Evolutionary conservation across 2,113 vertebrate genomes (phyloP), one percentile per base, ranked within the genome.

Genomic region (Anguilla rostrata): DNA sequence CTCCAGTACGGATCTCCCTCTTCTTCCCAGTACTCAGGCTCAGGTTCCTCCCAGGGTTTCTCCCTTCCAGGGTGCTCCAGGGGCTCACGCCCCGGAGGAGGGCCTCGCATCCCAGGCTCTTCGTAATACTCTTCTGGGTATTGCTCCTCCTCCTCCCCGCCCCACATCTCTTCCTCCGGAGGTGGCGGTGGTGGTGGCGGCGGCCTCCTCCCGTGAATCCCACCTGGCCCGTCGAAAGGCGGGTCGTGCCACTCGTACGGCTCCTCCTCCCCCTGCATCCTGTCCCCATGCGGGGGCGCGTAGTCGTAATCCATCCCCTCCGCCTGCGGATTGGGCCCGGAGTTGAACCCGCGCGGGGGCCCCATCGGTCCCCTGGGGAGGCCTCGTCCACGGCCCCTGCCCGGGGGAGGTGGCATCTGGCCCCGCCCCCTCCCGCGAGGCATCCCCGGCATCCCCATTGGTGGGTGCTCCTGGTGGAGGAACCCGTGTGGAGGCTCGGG

Each of bases 21-120:
- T 83, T 98, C 96, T 82, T 96, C 95, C 85, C 93, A 95, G 92
- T 96, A 98, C 83, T 97, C 96, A 0, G 86, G 91, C 26, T 96
- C 96, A 81, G 90, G 89, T 18, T 97, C 97, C 90, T 96, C 96
- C 98, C 98, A 99, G 78, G 96, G 95, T 43, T 92, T 94, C 0
- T 97, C 97, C 90, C 95, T 95, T 88, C 96, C 91, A 95, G 92
- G 95, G 80, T 95, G 89, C 93, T 96, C 92, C 0, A 94, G 86
- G 0, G 90, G 94, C 6, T 96, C 96, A 56, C 94, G 91, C 0
- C 94, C 96, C 82, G 95, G 88, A 9, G 95, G 89, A 0, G 94
- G 94, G n/a, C 93, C 94, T 56, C 93, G 89, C 80, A 2, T 93
- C 81, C 83, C 94, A 88, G 94, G 91, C 84, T 95, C 92, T 93